Base-by-base conservation (phyloP, 1,140 invertebrate species). In the Hermetia illucens region DNA sequence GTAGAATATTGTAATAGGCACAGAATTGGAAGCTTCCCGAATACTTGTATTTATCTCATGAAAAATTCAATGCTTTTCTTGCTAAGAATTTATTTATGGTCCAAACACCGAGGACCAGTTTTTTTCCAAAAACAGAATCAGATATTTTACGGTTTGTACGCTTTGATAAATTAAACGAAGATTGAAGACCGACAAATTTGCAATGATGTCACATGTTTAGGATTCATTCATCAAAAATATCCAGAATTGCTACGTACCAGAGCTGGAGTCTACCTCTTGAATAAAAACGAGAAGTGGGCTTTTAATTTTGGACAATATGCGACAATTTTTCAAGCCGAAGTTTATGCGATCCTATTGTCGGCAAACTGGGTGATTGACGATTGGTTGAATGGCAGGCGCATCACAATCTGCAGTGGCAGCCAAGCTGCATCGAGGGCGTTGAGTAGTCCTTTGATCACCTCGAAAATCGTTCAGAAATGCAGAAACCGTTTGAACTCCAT, bases 181-280 rank as follows among this genome's bases (percentile, higher is more conserved):
- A 30, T 45, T 59, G 38, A 16, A 43, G 42, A 48, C 21, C 12
- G 46, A 59, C 45, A 52, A 58, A 48, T 56, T 59, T 48, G 49
- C 44, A 35, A 33, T 59, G 36, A 42, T 52, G 31, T 57, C 52
- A 20, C 46, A 51, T 47, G 39, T 52, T 46, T 58, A 49, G 49
- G 41, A 58, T 34, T 38, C 34, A 43, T 60, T 60, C 44, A 54
- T 58, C 39, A 31, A 37, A 18, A 58, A 61, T 40, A 44, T 44
- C 38, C 47, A 55, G 43, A 47, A 41, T 42, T 53, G 50, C 43
- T 60, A 52, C 37, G 55, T 47, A 34, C 50, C 53, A 37, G 49
- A 44, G 34, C 34, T 19, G 41, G 47, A 58, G 47, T 45, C 58
- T 25, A 52, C 51, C n/a, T n/a, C n/a, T n/a, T n/a, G n/a, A n/a